Evolutionary conservation across 2,888 invertebrate species (phyloP), one percentile per base, ranked within the genome.

Genomic region (Melipona beecheii): DNA sequence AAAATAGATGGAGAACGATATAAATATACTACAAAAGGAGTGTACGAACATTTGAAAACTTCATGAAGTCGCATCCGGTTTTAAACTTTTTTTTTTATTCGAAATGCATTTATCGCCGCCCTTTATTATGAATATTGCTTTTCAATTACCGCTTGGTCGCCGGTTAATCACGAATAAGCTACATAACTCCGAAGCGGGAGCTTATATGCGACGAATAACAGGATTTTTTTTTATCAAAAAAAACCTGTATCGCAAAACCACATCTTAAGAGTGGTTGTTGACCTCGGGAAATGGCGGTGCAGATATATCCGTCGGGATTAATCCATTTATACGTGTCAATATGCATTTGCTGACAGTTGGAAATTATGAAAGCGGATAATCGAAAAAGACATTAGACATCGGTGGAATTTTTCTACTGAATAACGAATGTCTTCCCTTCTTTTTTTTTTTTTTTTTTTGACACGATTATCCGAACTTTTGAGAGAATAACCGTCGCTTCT

Each of bases 291-390:
- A 60, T n/a, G 31, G 24, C 62, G 50, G 15, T 62, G 43, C 27
- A 54, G 19, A 31, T 50, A 78, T 78, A 62, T 13, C 66, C 13
- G 17, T 36, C 71, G 43, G 24, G 58, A 71, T 86, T 81, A 82
- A 81, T 85, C 79, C 43, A 68, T 52, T 82, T 79, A 75, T 52
- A 69, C 56, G 49, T 78, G 84, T 71, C 87, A 86, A 79, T 82
- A 83, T 81, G 56, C 13, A 77, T 81, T 81, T 73, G 11, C 9
- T 24, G 69, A 70, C 64, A 58, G 68, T 24, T 36, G 13, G 19
- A 36, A 58, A n/a, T 64, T 70, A 49, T 54, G 70, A 27, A 65
- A 65, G 13, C 56, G 58, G 15, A 64, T 19, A 76, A 78, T n/a
- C n/a, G n/a, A 62, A 65, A 71, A 73, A 60, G 31, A 49, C 50